Base-by-base conservation (phyloP, 1,140 invertebrate genomes). In the Antheraea mylitta region DNA sequence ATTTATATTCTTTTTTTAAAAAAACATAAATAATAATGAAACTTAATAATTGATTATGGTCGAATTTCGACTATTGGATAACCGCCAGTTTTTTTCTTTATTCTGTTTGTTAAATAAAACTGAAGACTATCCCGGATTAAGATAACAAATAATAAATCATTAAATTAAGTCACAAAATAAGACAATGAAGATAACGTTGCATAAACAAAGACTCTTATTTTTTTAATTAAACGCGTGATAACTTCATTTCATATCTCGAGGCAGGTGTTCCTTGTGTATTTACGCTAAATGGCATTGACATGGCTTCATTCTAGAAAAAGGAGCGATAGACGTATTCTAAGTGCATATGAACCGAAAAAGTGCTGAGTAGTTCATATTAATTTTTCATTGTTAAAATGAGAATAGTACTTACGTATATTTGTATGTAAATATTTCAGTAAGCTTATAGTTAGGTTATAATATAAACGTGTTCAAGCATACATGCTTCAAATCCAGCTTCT, bases 121-220 rank as follows among this genome's bases (percentile, higher is more conserved):
- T 53, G 5, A 53, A 53, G 45, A 53, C 7, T 53, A 13, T n/a
- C 13, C 45, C 13, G 16, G 45, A 53, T 53, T 53, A 53, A 6
- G 38, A 42, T 9, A 42, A 42, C 38, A 42, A 53, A 53, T 16
- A 53, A 53, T 53, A 53, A 53, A 53, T 53, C 11, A 53, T 53
- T 11, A 53, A 53, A 53, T 53, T 53, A 53, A 53, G 45, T 53
- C 45, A 53, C 45, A 53, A 53, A 53, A 53, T 53, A 53, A 53
- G 45, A 53, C 45, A 13, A 53, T 53, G 7, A 16, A 53, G 45
- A 53, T 53, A 53, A 53, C 45, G 11, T 53, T 53, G 45, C 45
- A 53, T 53, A 53, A 53, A 53, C 45, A 53, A 53, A 53, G 45
- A 53, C 7, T 16, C 6, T 53, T 53, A 53, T 53, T 53, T 53